These are phyloP conservation scores for Pyrocephalus nanus DNA, from an alignment of 2,797 vertebrate genomes.

Conservation along the genomic window DNA sequence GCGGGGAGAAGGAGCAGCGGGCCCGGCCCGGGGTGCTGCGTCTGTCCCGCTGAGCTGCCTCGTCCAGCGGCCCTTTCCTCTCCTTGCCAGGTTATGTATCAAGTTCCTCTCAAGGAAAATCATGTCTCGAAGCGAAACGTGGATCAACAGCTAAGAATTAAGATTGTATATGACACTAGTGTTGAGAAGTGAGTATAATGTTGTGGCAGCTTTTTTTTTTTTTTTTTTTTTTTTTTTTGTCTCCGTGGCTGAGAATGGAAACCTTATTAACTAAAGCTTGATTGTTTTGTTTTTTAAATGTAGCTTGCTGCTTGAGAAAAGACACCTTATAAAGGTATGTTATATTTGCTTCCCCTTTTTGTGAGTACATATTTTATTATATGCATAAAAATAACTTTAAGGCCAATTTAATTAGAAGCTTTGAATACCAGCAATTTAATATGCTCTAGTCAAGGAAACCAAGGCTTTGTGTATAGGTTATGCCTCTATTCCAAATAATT, in stretches of 20 bases:
- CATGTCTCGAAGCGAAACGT: conserved; percentile 87
- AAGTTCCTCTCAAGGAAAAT: conserved; percentile 84
- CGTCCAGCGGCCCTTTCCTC: neutral
- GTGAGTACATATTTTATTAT: fast-evolving
- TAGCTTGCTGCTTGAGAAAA: conserved; percentile 83
- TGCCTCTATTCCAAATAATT: neutral
- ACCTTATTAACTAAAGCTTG: neutral
- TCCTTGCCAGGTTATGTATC: conserved; percentile 82
- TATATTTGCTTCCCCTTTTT: neutral
- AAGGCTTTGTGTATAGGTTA: neutral
- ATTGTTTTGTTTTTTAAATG: conserved; percentile 2
- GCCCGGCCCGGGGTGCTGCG: neutral
- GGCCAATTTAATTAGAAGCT: neutral
- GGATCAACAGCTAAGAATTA: conserved; percentile 87
- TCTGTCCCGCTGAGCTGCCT: fast-evolving
- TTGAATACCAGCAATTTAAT: neutral
- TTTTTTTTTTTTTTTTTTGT: neutral
- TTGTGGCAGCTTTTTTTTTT: too few species aligned
- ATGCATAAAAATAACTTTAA: neutral
- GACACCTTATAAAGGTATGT: conserved; percentile 84
- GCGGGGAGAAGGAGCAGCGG: fast-evolving
- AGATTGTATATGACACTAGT: conserved; percentile 89
- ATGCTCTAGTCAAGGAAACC: neutral
- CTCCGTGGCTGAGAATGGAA: fast-evolving
- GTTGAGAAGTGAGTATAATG: conserved; percentile 85